Evolutionary conservation across 2,797 vertebrate genomes (phyloP).

Genomic region (Ptychadena robeensis): DNA sequence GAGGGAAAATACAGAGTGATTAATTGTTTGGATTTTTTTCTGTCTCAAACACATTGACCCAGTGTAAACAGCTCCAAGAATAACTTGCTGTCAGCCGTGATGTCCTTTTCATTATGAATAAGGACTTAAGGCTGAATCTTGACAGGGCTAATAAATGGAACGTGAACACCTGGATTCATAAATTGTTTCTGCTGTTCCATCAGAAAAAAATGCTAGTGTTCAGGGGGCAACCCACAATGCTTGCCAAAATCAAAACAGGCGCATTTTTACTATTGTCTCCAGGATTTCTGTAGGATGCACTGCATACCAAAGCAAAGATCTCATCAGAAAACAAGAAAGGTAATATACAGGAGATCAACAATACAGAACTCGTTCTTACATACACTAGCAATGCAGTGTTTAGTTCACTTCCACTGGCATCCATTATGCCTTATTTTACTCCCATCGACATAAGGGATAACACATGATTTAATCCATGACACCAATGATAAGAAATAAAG

Average conservation of each 20-base stretch:
- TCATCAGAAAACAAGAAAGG: no score
- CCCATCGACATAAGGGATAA: no score
- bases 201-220: background rate
- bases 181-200: background rate
- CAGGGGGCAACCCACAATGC: background rate
- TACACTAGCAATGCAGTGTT: no score
- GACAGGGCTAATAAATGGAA: background rate
- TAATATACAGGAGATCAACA: no score
- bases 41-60: slow-evolving; percentile 56
- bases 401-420: no score
- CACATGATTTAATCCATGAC: no score
- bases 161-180: slow-evolving; percentile 27
- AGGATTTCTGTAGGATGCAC: no score
- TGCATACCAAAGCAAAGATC: no score
- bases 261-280: no score
- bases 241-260: background rate
- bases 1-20: slow-evolving; percentile 57
- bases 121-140: slow-evolving; percentile 35
- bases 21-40: slow-evolving; percentile 60
- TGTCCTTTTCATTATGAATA: slow-evolving; percentile 26
- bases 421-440: no score
- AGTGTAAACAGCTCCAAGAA: slow-evolving; percentile 58
- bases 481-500: no score
- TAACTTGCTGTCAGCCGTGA: slow-evolving; percentile 53
- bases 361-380: no score